Evolutionary conservation across 1,140 invertebrate species (phyloP).

Genomic region (Pomacea maculata): DNA sequence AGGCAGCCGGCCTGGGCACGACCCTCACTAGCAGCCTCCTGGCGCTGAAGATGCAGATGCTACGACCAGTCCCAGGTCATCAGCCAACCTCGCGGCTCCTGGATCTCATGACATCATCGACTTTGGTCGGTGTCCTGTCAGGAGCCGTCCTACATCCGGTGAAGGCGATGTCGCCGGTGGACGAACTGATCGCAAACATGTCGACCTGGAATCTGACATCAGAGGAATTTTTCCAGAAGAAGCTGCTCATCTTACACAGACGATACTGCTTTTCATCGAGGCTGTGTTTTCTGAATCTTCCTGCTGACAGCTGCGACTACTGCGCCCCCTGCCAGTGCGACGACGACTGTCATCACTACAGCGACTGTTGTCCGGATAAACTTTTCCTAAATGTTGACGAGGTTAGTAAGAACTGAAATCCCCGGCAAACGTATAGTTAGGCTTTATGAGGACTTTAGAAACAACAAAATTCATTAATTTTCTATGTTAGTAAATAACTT

Average conservation of each 20-base stretch:
- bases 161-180: too few relatives aligned
- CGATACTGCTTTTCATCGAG: background rate
- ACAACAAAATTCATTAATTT: background rate
- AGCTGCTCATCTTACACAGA: background rate
- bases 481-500: background rate
- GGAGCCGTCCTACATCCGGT: too few relatives aligned
- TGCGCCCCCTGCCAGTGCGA: slow-evolving; percentile 7
- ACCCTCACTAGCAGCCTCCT: too few relatives aligned
- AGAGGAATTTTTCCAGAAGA: background rate
- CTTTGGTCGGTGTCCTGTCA: too few relatives aligned
- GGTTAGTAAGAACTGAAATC: background rate
- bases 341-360: background rate
- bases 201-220: background rate
- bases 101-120: too few relatives aligned
- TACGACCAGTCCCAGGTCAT: too few relatives aligned
- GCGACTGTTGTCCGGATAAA: slow-evolving; percentile 18
- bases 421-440: background rate
- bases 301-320: background rate
- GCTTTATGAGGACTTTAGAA: background rate
- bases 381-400: background rate
- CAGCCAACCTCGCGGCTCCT: too few relatives aligned
- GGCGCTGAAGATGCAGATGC: too few relatives aligned
- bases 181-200: too few relatives aligned
- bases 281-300: background rate
- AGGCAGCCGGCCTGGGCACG: too few relatives aligned